Base-by-base conservation (phyloP, 2,113 vertebrate genomes). In the Artemisiospiza belli region DNA sequence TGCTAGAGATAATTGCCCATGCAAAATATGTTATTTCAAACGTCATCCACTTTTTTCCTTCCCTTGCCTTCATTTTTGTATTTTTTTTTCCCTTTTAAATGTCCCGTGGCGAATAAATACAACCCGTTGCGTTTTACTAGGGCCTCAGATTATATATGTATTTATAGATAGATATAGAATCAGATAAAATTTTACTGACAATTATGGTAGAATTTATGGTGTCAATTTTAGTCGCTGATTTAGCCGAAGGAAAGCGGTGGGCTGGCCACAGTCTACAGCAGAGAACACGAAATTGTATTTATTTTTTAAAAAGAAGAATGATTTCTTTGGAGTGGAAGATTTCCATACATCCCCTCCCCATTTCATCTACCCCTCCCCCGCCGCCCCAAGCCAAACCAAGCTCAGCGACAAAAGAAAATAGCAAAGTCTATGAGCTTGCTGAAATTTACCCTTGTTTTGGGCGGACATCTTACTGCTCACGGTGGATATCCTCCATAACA, bases 381-480 rank as follows among this genome's bases (percentile, higher is more conserved):
- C 63, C 24, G 41, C 94, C 94, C 72, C 85, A 76, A 96, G 85
- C 90, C 87, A 93, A 87, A 91, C 39, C 79, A 69, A 82, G 61
- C 77, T 67, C 78, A 77, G 69, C 19, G 93, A 94, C 84, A 93
- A 95, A 96, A 94, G 89, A 95, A 93, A 94, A 94, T 73, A 84
- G 68, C 28, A 2, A 77, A 73, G 62, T 83, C 44, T 70, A 28
- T 37, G 83, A 90, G 91, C 73, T 74, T 69, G 68, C 58, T 83
- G 75, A 88, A 94, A 61, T 86, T 81, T 77, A 66, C 66, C 91
- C 83, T 73, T 75, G 69, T 93, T 74, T 93, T 55, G 27, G 76
- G 90, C 77, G 30, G 85, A 89, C 92, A 91, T 89, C 37, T 90
- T 95, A 86, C 74, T 66, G 83, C 44, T 89, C 37, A 30, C 55